These are phyloP conservation scores for Acrossocheilus wenchowensis DNA, from an alignment of 2,797 vertebrate genomes.

Conservation along the genomic window DNA sequence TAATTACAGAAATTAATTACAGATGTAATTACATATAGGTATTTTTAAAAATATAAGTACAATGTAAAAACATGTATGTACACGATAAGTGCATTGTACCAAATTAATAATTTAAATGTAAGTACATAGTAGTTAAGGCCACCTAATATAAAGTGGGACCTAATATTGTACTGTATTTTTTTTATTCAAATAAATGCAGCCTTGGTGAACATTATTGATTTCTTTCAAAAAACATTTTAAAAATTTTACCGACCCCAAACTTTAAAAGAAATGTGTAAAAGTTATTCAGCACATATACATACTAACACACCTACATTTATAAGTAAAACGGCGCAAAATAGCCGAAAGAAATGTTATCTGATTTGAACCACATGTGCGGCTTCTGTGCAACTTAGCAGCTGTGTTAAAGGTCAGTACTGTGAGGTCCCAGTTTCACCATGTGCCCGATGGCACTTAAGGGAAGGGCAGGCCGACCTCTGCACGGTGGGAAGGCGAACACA, in stretches of 20 bases:
- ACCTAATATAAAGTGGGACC: no score
- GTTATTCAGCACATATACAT: background rate
- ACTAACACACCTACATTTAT: background rate
- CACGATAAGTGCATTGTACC: no score
- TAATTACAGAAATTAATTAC: no score
- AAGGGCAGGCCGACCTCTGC: conserved; percentile 34
- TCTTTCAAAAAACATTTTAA: background rate
- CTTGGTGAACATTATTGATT: background rate
- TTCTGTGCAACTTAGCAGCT: conserved; percentile 49
- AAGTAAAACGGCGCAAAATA: conserved; percentile 40
- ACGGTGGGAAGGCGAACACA: conserved; percentile 55
- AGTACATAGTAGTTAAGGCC: no score
- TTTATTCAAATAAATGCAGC: background rate
- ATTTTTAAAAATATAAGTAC: no score
- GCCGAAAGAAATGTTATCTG: conserved; percentile 33
- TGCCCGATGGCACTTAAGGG: conserved; percentile 40
- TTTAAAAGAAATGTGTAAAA: background rate
- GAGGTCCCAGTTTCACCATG: conserved; percentile 35
- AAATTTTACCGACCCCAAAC: background rate
- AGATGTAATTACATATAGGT: no score
- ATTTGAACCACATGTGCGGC: conserved; percentile 40
- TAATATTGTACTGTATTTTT: background rate
- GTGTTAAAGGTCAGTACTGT: conserved; percentile 45
- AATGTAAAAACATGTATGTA: no score
- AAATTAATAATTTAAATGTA: no score